phyloP scores from a whole-genome alignment of 92 coral and sea anemone species.

The Epizoanthus illoricatus region DNA sequence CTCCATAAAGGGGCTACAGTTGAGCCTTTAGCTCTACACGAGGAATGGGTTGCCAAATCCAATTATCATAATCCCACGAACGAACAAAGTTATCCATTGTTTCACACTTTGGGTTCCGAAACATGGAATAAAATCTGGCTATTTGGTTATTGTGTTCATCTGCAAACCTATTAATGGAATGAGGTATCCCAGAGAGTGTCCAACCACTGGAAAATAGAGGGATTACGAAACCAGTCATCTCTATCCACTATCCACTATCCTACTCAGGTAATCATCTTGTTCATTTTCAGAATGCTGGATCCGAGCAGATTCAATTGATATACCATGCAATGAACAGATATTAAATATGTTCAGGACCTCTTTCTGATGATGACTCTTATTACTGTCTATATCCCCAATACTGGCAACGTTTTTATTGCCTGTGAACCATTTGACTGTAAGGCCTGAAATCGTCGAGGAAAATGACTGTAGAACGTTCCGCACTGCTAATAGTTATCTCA shows the following conservation, averaged over 20 bases:
- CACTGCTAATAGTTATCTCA: constrained; percentile 34
- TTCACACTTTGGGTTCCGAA: constrained; percentile 34
- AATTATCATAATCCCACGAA: constrained; percentile 42
- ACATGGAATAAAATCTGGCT: constrained; percentile 43
- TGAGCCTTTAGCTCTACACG: constrained; percentile 29
- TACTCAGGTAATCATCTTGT: constrained; percentile 53
- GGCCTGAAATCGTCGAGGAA: constrained; percentile 37
- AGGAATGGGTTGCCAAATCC: constrained; percentile 27
- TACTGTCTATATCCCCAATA: no score
- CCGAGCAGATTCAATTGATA: constrained; percentile 46
- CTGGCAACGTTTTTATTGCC: no score
- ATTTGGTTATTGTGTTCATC: constrained; percentile 35
- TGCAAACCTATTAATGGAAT: constrained; percentile 53
- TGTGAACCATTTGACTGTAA: constrained; percentile 51
- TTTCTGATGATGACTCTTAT: constrained; percentile 11
- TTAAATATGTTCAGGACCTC: constrained; percentile 34
- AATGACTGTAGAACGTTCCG: constrained; percentile 39
- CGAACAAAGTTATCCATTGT: constrained; percentile 34
- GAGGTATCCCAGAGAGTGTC: constrained; percentile 64
- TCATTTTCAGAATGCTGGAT: constrained; percentile 38
- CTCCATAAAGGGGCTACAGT: not conserved
- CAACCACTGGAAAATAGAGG: constrained; percentile 6
- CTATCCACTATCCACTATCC: constrained; percentile 46
- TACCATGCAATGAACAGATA: not conserved
- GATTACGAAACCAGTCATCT: constrained; percentile 49